Conservation (phyloP, 2,888 invertebrate genomes). For the Chymomyza fuscimana region DNA sequence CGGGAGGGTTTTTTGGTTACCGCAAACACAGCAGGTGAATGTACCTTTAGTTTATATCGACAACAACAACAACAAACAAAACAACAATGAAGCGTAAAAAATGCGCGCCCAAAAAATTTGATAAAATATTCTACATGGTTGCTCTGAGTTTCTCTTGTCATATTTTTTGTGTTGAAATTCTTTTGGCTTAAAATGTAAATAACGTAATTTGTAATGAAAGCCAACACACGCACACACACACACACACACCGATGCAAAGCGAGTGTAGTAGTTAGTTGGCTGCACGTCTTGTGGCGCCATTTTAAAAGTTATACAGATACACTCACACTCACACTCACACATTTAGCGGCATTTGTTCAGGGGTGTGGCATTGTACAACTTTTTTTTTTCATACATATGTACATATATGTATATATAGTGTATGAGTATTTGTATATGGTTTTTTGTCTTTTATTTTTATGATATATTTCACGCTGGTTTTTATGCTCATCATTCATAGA, state of each 20-base stretch:
- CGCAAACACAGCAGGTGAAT: conserved; percentile 35
- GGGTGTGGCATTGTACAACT: conserved; percentile 48
- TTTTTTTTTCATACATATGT: conserved; percentile 21
- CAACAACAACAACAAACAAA: conserved; percentile 29
- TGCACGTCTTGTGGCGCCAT: conserved; percentile 4
- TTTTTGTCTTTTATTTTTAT: conserved; percentile 34
- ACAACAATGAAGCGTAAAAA: not conserved
- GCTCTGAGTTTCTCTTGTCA: conserved; percentile 14
- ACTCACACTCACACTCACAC: conserved; percentile 2
- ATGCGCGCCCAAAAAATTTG: not conserved
- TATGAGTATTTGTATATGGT: not conserved
- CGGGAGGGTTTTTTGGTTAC: conserved; percentile 19
- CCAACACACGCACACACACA: conserved; percentile 12
- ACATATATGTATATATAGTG: not conserved
- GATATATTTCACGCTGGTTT: conserved; percentile 67
- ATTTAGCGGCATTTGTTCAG: conserved; percentile 34
- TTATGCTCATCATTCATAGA: conserved; percentile 11
- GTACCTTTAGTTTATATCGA: conserved; percentile 50
- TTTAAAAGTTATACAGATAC: conserved; percentile 15
- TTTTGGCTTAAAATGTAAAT: conserved; percentile 57
- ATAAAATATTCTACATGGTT: not conserved
- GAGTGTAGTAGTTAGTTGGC: conserved; percentile 5
- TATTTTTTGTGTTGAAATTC: conserved; percentile 23
- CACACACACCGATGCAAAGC: conserved; percentile 7
- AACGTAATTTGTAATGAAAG: conserved; percentile 69